Evolutionary conservation across 2,113 vertebrate species (phyloP), one percentile per base, ranked within the genome.

Genomic region (Corythoichthys haematopterus): DNA sequence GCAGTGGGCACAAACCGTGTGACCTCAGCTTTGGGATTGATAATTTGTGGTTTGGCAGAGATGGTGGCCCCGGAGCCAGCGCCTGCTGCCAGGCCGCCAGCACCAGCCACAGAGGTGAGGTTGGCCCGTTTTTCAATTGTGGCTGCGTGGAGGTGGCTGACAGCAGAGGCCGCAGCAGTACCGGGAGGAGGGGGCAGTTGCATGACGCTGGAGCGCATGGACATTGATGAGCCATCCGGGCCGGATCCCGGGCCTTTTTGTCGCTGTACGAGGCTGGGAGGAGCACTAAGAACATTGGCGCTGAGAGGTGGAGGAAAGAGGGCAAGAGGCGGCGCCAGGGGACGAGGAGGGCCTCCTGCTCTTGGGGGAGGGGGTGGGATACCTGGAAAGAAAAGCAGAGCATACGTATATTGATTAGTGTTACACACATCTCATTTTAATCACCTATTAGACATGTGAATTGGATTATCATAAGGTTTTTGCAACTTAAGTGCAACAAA

Each of bases 1-100:
- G 96, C 95, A 0, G 96, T 98, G 83, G 97, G 97, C 75, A 99
- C 96, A 3, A 99, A 98, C 66, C 96, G 93, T 3, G 96, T 98
- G 72, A 98, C 95, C 89, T 99, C 97, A 0, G 97, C 91, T 84
- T 98, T 98, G 71, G 96, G 96, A 80, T 98, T 98, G 78, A 96
- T 98, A 81, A 99, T 99, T 85, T 98, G 97, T 0, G 97, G 97
- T 86, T 98, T 98, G 82, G 97, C 97, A 2, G 97, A 99, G 88
- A 99, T 99, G 5, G 95, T 98, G 58, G 97, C 95, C 0, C 87
- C 87, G 0, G 87, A 50, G 2, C 79, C 16, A 0, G 66, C 66
- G 0, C 85, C 86, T 0, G 71, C 74, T 0, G 79, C 76, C n/a
- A 87, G 48, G 47, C 66, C 4, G 1, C 85, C 78, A 28, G 65